A percentile compares a stretch with the other conserved stretches of the same genome.
Conservation (phyloP, 2,797 vertebrate species). For the Pachyuromys duprasi region DNA sequence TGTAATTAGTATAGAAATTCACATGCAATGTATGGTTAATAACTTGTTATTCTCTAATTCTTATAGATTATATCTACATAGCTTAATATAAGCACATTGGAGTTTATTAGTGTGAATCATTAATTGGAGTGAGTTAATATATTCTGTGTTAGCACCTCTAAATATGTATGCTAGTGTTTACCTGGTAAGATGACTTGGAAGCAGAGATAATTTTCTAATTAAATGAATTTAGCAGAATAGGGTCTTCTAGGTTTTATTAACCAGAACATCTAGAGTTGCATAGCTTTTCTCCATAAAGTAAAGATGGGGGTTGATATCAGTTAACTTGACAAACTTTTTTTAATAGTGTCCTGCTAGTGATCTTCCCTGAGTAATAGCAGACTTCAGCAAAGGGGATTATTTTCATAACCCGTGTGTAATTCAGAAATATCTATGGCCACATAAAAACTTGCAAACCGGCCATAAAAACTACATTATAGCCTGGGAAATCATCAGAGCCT, state of each 20-base stretch:
- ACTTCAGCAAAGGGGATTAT: conserved; percentile 36
- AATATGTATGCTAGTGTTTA: neutral
- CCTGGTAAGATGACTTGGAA: neutral
- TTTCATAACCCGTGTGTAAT: conserved; percentile 54
- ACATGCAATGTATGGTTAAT: neutral
- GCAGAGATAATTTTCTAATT: neutral
- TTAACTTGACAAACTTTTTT: conserved; percentile 27
- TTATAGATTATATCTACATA: neutral
- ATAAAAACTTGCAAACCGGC: conserved; percentile 9
- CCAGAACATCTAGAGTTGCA: neutral
- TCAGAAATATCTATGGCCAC: conserved; percentile 49
- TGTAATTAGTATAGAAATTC: conserved; percentile 23
- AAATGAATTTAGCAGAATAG: conserved; percentile 44
- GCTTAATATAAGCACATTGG: neutral
- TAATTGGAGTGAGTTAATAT: conserved; percentile 3
- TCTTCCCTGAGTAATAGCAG: neutral
- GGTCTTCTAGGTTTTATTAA: neutral
- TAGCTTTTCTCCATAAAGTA: neutral
- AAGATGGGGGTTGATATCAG: neutral
- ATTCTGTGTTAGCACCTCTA: neutral
- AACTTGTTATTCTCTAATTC: neutral
- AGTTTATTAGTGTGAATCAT: neutral
- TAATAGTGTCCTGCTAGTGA: neutral
- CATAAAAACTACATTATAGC: conserved; percentile 37
- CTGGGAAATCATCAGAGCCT: conserved; percentile 1